Conservation (phyloP, 1,140 invertebrate genomes). For the Listronotus oregonensis region DNA sequence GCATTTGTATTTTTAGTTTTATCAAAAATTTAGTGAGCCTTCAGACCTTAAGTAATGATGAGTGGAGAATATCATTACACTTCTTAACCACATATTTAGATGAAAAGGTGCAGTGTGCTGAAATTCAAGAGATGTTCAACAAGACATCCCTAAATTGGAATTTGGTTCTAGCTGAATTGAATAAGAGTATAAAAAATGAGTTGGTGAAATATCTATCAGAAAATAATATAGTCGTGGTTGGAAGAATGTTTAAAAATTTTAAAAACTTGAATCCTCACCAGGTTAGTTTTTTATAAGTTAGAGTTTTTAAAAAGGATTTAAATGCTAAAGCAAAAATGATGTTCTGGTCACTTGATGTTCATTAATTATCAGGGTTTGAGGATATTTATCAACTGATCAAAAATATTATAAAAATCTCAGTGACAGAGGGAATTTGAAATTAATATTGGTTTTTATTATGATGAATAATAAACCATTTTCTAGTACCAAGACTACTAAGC, state of each 20-base stretch:
- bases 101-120: neutral
- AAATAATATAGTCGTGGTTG: neutral
- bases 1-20: constrained; percentile 1
- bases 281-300: neutral
- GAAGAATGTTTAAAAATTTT: constrained; percentile 2
- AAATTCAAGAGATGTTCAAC: constrained; percentile 1
- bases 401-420: no score
- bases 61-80: neutral
- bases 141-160: neutral
- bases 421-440: no score
- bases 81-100: constrained; percentile 2
- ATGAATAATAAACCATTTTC: no score
- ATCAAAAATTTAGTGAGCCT: neutral
- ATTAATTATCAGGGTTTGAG: no score
- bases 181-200: neutral
- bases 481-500: no score
- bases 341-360: no score
- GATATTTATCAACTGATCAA: no score
- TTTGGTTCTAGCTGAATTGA: neutral
- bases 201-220: neutral
- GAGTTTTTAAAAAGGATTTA: no score
- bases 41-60: neutral
- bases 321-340: no score
- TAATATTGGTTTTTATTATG: no score
- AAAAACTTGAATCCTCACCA: constrained; percentile 5